Evolutionary conservation across 1,140 invertebrate species (phyloP).

Genomic region (Platyura marginata): DNA sequence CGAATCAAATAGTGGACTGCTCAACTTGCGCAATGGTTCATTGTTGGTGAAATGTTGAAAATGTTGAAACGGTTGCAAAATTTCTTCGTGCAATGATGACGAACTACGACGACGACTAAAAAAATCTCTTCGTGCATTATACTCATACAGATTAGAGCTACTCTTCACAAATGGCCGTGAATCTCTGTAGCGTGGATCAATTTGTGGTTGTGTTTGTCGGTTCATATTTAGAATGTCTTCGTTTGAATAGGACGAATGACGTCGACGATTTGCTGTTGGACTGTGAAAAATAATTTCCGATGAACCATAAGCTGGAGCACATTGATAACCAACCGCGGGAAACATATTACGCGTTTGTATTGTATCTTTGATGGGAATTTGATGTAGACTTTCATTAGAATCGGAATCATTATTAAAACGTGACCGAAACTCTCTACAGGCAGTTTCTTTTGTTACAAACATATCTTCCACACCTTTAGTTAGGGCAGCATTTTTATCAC

Average conservation of each 20-base stretch:
- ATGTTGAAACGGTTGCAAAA: slow-evolving; percentile 2
- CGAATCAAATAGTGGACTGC: background rate
- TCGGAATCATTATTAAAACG: slow-evolving; percentile 5
- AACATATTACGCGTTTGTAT: too few species aligned
- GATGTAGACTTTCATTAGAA: slow-evolving; percentile 6
- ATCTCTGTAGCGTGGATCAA: slow-evolving; percentile 22
- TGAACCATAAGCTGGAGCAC: too few species aligned
- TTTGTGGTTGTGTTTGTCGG: slow-evolving; percentile 14
- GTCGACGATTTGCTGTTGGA: slow-evolving; percentile 9
- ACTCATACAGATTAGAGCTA: slow-evolving; percentile 11
- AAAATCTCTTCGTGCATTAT: background rate
- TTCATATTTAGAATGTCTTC: slow-evolving; percentile 17
- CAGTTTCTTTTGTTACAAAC: background rate
- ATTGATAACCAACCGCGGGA: too few species aligned
- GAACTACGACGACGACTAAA: background rate
- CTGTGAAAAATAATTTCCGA: too few species aligned
- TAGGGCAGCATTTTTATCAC: too few species aligned
- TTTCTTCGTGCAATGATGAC: slow-evolving; percentile 1
- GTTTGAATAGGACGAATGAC: slow-evolving; percentile 20
- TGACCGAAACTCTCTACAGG: too few species aligned
- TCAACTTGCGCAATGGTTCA: background rate
- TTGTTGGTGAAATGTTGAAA: background rate
- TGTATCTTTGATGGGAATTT: too few species aligned
- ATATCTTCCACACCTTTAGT: background rate
- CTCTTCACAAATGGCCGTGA: slow-evolving; percentile 19